Evolutionary conservation across 2,888 invertebrate genomes (phyloP), one percentile per base, ranked within the genome.

Genomic region (Adineta ricciae): DNA sequence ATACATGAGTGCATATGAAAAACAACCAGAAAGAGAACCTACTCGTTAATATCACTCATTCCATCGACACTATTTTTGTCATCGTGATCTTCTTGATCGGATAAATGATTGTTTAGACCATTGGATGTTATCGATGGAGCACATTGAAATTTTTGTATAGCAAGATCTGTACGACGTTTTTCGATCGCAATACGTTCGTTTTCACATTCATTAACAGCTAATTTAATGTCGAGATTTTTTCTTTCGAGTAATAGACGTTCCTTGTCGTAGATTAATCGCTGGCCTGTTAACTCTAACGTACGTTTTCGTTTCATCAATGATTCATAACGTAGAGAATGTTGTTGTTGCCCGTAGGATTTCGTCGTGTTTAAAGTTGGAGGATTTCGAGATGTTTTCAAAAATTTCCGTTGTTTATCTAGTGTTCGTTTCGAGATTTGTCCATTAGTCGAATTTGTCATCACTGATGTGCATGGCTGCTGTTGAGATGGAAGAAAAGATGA

Each of bases 1-100:
- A 78, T 11, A 64, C 3, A 64, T 1, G 14, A 32, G 19, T 64
- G 32, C 64, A 32, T 64, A 32, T 36, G 64, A 64, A 32, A 4
- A 64, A 64, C 5, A 11, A 11, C 5, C 5, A 46, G 46, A 46
- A 46, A 8, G 46, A 46, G 11, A 46, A 24, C 32, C 64, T 64
- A 64, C n/a, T 78, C 78, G 16, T 78, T 78, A 41, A 78, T 41
- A 78, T 78, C 78, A 78, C 78, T 78, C 24, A 78, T 78, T n/a
- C 41, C 78, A 32, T 78, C 78, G 24, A 5, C 9, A 38, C 38
- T 78, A 41, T 41, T 78, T 36, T 78, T n/a, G 0, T 78, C 78
- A 78, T 78, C 78, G n/a, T 41, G 38, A 78, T 78, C 78, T 9
- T 78, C 41, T 41, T 41, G 41, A 41, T 41, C 38, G 14, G 78